These are phyloP conservation scores for Phycodurus eques DNA, from an alignment of 2,113 vertebrate species.

Conservation along the genomic window DNA sequence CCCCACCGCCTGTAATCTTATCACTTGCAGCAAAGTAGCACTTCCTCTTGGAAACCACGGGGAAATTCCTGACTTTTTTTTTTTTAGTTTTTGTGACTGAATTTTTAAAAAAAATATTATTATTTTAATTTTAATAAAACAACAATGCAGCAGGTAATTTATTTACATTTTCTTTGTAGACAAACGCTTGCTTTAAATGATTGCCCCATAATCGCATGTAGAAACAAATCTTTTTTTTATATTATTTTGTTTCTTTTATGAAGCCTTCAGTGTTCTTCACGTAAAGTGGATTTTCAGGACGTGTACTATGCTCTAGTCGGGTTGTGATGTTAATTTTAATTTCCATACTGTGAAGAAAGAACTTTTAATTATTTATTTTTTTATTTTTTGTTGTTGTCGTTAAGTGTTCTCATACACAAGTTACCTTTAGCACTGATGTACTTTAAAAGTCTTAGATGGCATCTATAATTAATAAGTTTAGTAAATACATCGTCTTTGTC, in stretches of 20 bases:
- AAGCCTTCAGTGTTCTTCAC: neutral
- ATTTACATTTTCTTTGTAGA: too few species aligned
- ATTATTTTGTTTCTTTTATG: conserved; percentile 10
- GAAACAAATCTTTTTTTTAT: conserved; percentile 2
- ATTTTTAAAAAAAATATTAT: conserved; percentile 2
- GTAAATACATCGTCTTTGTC: neutral
- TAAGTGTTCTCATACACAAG: conserved; percentile 27
- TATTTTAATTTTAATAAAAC: conserved; percentile 12
- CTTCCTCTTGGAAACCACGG: conserved; percentile 12
- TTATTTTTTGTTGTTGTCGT: neutral
- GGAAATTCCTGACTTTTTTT: conserved; percentile 26
- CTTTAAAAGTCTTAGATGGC: conserved; percentile 32
- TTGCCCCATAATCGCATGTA: too few species aligned
- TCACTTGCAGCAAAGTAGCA: conserved; percentile 2
- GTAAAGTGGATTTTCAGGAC: conserved; percentile 8
- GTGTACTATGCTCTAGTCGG: neutral
- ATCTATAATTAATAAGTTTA: conserved; percentile 2
- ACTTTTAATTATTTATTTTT: neutral
- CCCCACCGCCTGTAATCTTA: conserved; percentile 37
- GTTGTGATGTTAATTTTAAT: neutral
- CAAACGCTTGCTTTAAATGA: too few species aligned
- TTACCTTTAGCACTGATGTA: conserved; percentile 55
- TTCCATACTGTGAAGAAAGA: neutral
- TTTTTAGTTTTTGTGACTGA: neutral
- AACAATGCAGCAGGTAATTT: too few species aligned